Evolutionary conservation across 2,888 invertebrate species (phyloP).

Genomic region (Hypercompe scribonia): DNA sequence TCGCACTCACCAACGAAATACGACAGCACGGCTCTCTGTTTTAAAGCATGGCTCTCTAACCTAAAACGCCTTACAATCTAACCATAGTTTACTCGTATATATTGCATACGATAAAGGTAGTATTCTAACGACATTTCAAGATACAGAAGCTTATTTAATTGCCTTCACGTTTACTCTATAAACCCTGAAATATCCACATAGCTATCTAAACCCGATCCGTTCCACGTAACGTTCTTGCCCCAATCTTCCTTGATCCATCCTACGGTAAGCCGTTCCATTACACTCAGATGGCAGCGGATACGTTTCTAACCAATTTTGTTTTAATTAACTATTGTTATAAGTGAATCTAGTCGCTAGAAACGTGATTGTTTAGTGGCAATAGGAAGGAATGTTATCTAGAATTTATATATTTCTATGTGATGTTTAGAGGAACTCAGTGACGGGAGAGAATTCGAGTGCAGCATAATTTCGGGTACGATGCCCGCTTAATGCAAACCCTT

Average conservation of each 20-base stretch:
- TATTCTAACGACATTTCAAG: constrained; percentile 1
- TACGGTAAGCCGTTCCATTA: constrained; percentile 16
- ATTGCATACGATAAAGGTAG: neutral
- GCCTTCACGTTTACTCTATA: constrained; percentile 13
- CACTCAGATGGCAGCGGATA: constrained; percentile 12
- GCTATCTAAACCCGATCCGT: constrained; percentile 13
- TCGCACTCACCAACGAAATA: too few species aligned
- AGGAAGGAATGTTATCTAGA: neutral
- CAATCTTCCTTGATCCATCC: constrained; percentile 13
- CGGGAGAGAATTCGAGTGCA: neutral
- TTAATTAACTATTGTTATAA: constrained; percentile 37
- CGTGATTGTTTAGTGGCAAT: neutral
- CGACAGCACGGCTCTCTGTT: too few species aligned
- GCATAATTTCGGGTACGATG: too few species aligned
- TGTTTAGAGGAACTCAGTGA: neutral
- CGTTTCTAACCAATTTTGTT: constrained; percentile 37
- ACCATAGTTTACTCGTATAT: neutral
- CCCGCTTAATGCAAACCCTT: too few species aligned
- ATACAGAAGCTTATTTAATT: constrained; percentile 3
- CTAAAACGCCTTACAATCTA: too few species aligned
- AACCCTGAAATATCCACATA: constrained; percentile 13
- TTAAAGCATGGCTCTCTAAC: too few species aligned
- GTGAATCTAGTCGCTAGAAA: constrained; percentile 8
- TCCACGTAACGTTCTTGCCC: neutral
- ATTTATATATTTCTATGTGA: neutral